A percentile compares a stretch with the other conserved stretches of the same genome.
Conservation (phyloP, 2,888 invertebrate species). For the Zygaena filipendulae region DNA sequence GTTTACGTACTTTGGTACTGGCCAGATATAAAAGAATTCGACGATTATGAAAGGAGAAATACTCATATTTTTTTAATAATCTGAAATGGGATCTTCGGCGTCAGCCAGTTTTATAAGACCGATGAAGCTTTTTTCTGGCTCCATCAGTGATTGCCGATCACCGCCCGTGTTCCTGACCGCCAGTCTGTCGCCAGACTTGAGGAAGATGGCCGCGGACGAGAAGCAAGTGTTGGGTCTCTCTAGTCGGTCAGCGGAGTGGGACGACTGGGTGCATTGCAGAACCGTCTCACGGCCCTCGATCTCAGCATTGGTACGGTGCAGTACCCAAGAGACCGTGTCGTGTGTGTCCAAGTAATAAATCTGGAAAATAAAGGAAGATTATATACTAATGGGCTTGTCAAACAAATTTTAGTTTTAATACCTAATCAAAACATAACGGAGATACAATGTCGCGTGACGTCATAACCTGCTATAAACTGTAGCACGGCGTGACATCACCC, state of each 20-base stretch:
- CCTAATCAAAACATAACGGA: too few species aligned
- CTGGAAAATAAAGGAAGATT: slow-evolving; percentile 40
- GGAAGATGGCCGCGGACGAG: slow-evolving; percentile 74
- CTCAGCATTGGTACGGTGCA: slow-evolving; percentile 68
- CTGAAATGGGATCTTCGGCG: slow-evolving; percentile 45
- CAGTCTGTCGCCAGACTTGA: slow-evolving; percentile 73
- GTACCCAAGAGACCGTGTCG: slow-evolving; percentile 79
- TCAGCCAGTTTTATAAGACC: slow-evolving; percentile 82
- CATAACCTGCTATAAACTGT: too few species aligned
- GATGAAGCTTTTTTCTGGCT: slow-evolving; percentile 83
- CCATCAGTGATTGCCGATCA: slow-evolving; percentile 74
- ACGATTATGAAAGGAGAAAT: too few species aligned
- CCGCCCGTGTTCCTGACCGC: slow-evolving; percentile 77
- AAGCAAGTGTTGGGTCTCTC: slow-evolving; percentile 79
- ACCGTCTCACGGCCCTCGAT: slow-evolving; percentile 69
- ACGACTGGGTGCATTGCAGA: slow-evolving; percentile 79
- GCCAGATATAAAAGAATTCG: too few species aligned
- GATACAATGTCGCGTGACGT: too few species aligned
- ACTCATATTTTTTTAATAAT: too few species aligned
- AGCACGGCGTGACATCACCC: too few species aligned
- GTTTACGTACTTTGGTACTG: too few species aligned
- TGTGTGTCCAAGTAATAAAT: slow-evolving; percentile 83
- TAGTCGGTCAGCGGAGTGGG: slow-evolving; percentile 60
- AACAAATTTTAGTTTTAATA: too few species aligned
- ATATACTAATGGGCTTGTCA: too few species aligned